Base-by-base conservation (phyloP, 1,140 invertebrate species). In the Conus ventricosus region DNA sequence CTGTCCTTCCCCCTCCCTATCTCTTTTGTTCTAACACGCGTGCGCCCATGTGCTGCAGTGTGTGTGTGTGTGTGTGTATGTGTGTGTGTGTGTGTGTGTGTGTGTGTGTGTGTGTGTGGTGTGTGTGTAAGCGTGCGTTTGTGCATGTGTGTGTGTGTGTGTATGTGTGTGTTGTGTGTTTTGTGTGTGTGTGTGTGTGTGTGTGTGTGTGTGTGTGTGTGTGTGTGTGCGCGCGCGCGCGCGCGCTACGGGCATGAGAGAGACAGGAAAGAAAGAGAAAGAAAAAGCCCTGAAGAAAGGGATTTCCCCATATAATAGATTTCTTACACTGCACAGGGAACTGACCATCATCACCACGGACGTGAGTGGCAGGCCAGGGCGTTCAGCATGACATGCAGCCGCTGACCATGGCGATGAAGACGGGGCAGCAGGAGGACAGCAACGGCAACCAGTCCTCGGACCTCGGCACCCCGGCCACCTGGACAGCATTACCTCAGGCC, bases 401-500 rank as follows among this genome's bases (percentile, higher is more conserved):
- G 27, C 51, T 85, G 84, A 85, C 20, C 25, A 85, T 85, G 84
- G 84, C 84, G 63, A 85, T 85, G 84, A 63, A 85, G 13, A 71
- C 13, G 25, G 84, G 71, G 27, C 84, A 85, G 25, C 63, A 85
- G 25, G 84, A 63, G 63, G 84, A 85, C 84, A 85, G 84, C 84
- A 85, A 85, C 63, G 84, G 84, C 27, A 85, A 85, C 63, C 84
- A 85, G 27, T 17, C 57, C 55, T 67, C 55, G 5, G 11, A n/a
- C 84, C 25, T n/a, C 57, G 53, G 25, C 20, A 67, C 57, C 54
- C 83, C 55, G 23, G 25, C 15, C 5, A 78, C 23, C 76, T 39
- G 5, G 27, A 25, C 23, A 78, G 7, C 81, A 23, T 53, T 53
- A 23, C 8, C 81, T 23, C 81, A 2, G 53, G 2, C 81, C 51